These are phyloP conservation scores for Agrilus mali DNA, from an alignment of 2,888 invertebrate genomes.

Conservation along the genomic window DNA sequence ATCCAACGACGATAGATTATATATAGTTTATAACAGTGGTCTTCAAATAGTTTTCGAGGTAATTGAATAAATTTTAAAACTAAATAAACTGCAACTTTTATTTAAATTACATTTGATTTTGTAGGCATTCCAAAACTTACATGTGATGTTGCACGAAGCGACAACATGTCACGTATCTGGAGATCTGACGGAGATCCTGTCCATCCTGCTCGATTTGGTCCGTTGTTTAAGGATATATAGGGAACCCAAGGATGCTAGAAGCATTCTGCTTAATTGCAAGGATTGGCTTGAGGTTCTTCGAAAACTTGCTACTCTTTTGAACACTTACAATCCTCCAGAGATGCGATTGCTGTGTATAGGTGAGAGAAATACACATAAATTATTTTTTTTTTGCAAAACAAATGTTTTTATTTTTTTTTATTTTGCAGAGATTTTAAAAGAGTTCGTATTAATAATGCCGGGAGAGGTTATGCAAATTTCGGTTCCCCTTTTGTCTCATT, in stretches of 20 bases:
- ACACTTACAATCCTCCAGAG: slow-evolving; percentile 79
- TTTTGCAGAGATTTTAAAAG: slow-evolving; percentile 56
- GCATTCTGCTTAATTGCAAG: slow-evolving; percentile 57
- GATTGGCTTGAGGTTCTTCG: slow-evolving; percentile 83
- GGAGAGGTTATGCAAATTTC: slow-evolving; percentile 68
- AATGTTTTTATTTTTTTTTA: slow-evolving; percentile 7
- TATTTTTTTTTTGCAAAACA: slow-evolving; percentile 20
- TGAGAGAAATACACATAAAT: slow-evolving; percentile 6
- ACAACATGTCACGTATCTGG: slow-evolving; percentile 76
- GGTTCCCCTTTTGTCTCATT: slow-evolving; percentile 75
- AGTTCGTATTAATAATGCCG: slow-evolving; percentile 66
- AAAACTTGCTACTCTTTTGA: slow-evolving; percentile 73
- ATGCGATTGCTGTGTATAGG: slow-evolving; percentile 69
- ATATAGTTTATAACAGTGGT: slow-evolving; percentile 84
- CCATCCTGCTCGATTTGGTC: slow-evolving; percentile 60
- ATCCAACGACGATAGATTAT: slow-evolving; percentile 76
- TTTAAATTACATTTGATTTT: slow-evolving; percentile 20
- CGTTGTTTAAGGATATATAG: slow-evolving; percentile 57
- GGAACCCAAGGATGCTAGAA: slow-evolving; percentile 53
- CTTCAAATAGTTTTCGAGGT: slow-evolving; percentile 70
- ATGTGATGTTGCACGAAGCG: slow-evolving; percentile 89
- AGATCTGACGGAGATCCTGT: slow-evolving; percentile 74
- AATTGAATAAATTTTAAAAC: slow-evolving; percentile 9
- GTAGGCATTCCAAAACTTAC: slow-evolving; percentile 78
- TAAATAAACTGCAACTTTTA: slow-evolving; percentile 16